phyloP scores from a whole-genome alignment of 2,888 invertebrate species.

The Didymodactylos carnosus region DNA sequence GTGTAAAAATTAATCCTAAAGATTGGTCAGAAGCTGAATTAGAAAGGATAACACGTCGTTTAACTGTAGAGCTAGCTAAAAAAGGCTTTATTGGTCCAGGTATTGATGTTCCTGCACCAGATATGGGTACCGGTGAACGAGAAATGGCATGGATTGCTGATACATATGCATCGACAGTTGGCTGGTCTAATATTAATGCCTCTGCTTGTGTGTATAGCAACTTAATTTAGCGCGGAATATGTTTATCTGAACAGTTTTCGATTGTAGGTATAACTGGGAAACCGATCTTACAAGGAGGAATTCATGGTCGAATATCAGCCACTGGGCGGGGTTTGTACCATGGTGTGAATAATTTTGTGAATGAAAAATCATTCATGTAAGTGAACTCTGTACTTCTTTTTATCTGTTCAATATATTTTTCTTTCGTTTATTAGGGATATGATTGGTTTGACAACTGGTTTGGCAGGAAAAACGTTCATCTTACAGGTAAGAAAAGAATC shows the following conservation, averaged over 20 bases:
- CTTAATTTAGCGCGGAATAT: too few relatives aligned
- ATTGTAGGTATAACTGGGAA: constrained; percentile 97
- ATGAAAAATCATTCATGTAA: constrained; percentile 84
- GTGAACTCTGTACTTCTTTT: too few relatives aligned
- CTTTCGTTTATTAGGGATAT: too few relatives aligned
- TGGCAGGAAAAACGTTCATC: constrained; percentile 84
- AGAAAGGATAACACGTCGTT: constrained; percentile 81
- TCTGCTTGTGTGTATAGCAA: too few relatives aligned
- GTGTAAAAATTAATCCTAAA: constrained; percentile 80
- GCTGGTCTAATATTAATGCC: constrained; percentile 75
- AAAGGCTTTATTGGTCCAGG: constrained; percentile 89
- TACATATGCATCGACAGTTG: constrained; percentile 77
- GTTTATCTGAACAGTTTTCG: too few relatives aligned
- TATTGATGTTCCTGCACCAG: constrained; percentile 96
- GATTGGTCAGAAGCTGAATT: constrained; percentile 54
- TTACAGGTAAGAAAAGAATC: constrained; percentile 40
- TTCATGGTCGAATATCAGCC: constrained; percentile 86
- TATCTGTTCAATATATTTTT: too few relatives aligned
- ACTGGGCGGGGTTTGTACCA: constrained; percentile 64
- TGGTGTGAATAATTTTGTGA: constrained; percentile 75
- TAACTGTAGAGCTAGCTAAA: constrained; percentile 82
- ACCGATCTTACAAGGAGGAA: constrained; percentile 84
- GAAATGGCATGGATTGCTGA: constrained; percentile 89
- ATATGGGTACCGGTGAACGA: constrained; percentile 87
- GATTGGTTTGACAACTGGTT: constrained; percentile 72